Percentiles rank a stretch among this genome's conserved stretches.
These are phyloP conservation scores for Ceryle rudis DNA, from an alignment of 2,797 vertebrate species.

Conservation along the genomic window DNA sequence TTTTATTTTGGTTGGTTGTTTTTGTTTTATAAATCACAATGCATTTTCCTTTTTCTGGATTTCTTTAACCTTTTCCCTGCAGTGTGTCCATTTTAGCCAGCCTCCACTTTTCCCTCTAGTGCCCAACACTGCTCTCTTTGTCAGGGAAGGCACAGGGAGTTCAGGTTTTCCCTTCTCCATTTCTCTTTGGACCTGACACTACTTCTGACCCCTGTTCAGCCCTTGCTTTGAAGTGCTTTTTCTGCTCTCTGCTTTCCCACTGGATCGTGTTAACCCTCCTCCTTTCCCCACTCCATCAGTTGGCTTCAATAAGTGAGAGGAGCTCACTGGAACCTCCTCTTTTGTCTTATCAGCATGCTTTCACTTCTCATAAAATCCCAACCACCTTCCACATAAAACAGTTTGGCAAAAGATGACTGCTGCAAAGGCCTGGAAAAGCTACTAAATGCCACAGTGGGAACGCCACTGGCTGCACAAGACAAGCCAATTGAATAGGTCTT, in stretches of 20 bases:
- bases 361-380: conserved; percentile 41
- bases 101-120: neutral
- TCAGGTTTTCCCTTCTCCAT: conserved; percentile 39
- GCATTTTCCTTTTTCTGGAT: neutral
- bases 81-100: neutral
- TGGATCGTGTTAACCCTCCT: conserved; percentile 30
- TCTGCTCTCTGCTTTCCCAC: conserved; percentile 31
- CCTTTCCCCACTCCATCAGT: conserved; percentile 54
- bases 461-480: neutral
- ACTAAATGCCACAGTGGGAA: neutral
- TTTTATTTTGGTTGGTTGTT: too few relatives aligned
- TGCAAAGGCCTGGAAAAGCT: neutral
- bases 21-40: neutral
- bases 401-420: neutral
- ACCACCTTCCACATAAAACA: conserved; percentile 1
- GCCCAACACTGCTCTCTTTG: conserved; percentile 72
- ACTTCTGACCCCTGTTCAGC: conserved; percentile 45
- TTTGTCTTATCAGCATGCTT: conserved; percentile 15
- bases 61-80: neutral
- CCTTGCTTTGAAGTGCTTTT: conserved; percentile 65
- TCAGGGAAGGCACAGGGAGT: conserved; percentile 66
- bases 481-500: neutral
- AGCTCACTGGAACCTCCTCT: conserved; percentile 38
- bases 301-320: conserved; percentile 21
- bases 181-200: conserved; percentile 63